Evolutionary conservation across 2,888 invertebrate genomes (phyloP).

Genomic region (Acronicta leporina): DNA sequence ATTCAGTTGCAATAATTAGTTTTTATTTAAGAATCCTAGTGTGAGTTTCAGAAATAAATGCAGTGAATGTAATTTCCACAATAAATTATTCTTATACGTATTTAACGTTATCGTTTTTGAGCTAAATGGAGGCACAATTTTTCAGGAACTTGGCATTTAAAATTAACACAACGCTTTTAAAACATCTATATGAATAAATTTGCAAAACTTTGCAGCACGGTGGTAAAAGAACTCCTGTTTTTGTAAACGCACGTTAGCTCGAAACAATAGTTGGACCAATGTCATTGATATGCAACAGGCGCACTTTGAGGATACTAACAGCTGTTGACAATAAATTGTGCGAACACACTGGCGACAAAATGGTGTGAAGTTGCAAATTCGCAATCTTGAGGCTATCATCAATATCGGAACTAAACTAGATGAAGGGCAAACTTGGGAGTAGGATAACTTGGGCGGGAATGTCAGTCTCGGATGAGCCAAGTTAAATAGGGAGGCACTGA

Average conservation of each 20-base stretch:
- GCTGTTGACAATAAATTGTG: conserved; percentile 40
- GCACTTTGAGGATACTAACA: conserved; percentile 36
- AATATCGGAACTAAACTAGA: conserved; percentile 60
- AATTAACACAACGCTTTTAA: no score
- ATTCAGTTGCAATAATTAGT: no score
- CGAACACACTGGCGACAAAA: conserved; percentile 27
- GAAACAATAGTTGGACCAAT: conserved; percentile 23
- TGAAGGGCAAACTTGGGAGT: conserved; percentile 62
- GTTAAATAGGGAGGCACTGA: conserved; percentile 70
- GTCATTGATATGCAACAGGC: conserved; percentile 45
- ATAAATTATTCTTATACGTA: no score
- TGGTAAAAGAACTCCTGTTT: not conserved
- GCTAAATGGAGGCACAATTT: no score
- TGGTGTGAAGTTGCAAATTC: conserved; percentile 57
- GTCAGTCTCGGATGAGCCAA: conserved; percentile 58
- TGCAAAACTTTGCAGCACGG: not conserved
- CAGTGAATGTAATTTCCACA: no score
- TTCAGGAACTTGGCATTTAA: no score
- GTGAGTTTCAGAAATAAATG: no score
- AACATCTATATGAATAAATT: no score
- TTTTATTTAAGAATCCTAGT: no score
- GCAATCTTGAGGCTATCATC: conserved; percentile 62
- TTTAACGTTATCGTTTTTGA: no score
- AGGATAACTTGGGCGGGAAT: conserved; percentile 59
- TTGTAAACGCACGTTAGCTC: conserved; percentile 21